Conservation (phyloP, 2,797 vertebrate genomes). For the Cossypha polioptera region DNA sequence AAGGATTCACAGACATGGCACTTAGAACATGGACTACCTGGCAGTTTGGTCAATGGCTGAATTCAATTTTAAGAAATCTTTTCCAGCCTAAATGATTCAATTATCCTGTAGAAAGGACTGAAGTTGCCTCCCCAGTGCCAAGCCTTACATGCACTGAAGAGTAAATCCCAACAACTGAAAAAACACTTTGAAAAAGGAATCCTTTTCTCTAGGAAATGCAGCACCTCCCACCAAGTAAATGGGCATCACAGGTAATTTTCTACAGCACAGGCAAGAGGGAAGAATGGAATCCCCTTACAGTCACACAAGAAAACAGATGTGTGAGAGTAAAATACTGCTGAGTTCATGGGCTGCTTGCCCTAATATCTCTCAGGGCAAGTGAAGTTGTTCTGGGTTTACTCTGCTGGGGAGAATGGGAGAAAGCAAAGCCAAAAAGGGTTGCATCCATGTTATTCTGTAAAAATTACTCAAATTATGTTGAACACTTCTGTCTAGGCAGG, state of each 20-base stretch:
- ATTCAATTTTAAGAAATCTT: neutral
- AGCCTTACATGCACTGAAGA: neutral
- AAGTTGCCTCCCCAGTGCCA: neutral
- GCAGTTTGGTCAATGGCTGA: neutral
- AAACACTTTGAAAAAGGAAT: neutral
- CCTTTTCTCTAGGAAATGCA: neutral
- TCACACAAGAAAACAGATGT: neutral
- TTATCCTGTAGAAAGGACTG: neutral
- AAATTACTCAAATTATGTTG: neutral
- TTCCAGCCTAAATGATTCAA: neutral
- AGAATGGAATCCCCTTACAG: neutral
- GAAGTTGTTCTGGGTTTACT: neutral
- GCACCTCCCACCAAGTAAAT: neutral
- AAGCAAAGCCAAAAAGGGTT: neutral
- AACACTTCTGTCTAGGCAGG: neutral
- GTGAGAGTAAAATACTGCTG: neutral
- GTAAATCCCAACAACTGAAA: neutral
- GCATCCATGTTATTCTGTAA: neutral
- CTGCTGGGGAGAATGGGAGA: rapidly evolving
- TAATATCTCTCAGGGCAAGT: neutral
- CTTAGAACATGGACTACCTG: neutral
- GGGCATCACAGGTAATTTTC: neutral
- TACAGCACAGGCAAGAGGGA: neutral
- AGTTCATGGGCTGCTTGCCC: neutral
- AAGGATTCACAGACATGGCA: rapidly evolving